Conservation (phyloP, 2,888 invertebrate genomes). For the Aphrophora alni region DNA sequence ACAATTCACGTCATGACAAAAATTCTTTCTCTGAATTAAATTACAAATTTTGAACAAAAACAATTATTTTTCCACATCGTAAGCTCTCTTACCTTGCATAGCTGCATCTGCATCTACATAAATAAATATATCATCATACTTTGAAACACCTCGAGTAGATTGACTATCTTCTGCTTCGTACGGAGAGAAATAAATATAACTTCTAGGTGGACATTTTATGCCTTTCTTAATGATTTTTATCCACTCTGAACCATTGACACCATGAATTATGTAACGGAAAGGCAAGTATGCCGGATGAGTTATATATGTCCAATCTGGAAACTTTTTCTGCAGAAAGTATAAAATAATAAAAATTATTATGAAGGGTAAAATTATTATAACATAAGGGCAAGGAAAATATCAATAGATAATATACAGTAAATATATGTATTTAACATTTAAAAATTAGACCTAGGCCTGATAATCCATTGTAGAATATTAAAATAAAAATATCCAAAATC, state of each 20-base stretch:
- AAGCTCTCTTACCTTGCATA: constrained; percentile 34
- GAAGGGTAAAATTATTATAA: too few relatives aligned
- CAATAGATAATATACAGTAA: too few relatives aligned
- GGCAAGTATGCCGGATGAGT: constrained; percentile 17
- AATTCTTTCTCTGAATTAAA: too few relatives aligned
- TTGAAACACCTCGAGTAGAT: constrained; percentile 21
- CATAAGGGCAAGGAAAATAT: too few relatives aligned
- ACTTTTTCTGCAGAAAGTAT: background rate
- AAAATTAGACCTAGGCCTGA: too few relatives aligned
- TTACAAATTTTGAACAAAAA: too few relatives aligned
- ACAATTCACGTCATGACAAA: too few relatives aligned
- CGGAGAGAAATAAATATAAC: constrained; percentile 25
- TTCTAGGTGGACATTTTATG: constrained; percentile 1
- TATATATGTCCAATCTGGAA: constrained; percentile 28
- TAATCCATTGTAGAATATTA: too few relatives aligned
- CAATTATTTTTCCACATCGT: too few relatives aligned
- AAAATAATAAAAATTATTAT: background rate
- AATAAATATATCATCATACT: constrained; percentile 28
- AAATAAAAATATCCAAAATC: too few relatives aligned
- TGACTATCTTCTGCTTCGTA: constrained; percentile 25
- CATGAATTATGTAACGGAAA: constrained; percentile 19
- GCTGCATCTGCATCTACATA: constrained; percentile 16
- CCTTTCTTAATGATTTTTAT: constrained; percentile 18
- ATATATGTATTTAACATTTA: too few relatives aligned
- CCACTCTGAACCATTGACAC: constrained; percentile 30